Conservation (phyloP, 2,113 vertebrate genomes). For the Bucco capensis region DNA sequence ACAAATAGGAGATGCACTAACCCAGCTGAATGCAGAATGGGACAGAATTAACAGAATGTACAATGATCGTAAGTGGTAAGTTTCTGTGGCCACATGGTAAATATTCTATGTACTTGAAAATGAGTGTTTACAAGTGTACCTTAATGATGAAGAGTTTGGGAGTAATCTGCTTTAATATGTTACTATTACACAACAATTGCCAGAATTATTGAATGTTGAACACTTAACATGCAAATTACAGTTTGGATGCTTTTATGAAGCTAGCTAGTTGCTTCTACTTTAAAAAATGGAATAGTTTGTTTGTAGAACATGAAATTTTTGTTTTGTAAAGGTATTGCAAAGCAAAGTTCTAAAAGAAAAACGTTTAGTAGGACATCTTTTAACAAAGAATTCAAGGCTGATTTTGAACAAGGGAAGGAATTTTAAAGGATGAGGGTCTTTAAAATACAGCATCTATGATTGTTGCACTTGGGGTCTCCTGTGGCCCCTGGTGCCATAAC, state of each 20-base stretch:
- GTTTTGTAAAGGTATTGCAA: background rate
- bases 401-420: background rate
- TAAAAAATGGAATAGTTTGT: background rate
- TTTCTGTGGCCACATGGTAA: background rate
- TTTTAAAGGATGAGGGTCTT: background rate
- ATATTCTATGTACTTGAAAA: background rate
- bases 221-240: background rate
- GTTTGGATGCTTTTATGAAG: background rate
- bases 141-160: background rate
- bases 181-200: background rate
- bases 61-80: constrained; percentile 87
- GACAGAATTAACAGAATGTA: constrained; percentile 90
- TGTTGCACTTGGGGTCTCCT: no score
- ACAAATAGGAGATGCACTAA: constrained; percentile 84
- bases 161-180: background rate
- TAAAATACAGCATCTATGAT: background rate
- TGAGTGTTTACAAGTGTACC: background rate
- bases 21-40: constrained; percentile 90
- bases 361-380: background rate
- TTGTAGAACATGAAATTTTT: background rate
- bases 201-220: background rate
- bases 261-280: background rate
- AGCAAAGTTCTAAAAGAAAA: background rate
- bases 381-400: background rate
- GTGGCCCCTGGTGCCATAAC: no score